phyloP scores from a whole-genome alignment of 2,888 invertebrate species.

The Euzetes globulus region DNA sequence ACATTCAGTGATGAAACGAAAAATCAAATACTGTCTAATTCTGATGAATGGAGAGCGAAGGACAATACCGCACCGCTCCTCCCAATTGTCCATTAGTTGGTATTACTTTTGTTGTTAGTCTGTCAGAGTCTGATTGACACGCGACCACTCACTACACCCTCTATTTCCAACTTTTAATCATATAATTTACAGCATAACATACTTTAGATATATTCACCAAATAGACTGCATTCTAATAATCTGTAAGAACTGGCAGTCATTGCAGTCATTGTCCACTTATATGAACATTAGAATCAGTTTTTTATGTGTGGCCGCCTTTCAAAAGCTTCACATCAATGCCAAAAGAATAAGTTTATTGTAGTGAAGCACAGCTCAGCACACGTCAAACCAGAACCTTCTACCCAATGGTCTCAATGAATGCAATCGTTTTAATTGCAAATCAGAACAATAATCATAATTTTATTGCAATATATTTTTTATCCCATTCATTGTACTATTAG shows the following conservation, averaged over 20 bases:
- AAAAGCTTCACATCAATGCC: constrained; percentile 1
- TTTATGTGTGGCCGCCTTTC: constrained; percentile 2
- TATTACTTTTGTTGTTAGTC: constrained; percentile 29
- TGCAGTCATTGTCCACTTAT: constrained; percentile 28
- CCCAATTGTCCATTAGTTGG: constrained; percentile 30
- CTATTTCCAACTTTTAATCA: constrained; percentile 22
- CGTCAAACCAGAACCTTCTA: background rate
- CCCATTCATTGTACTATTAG: background rate
- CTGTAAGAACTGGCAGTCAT: constrained; percentile 14
- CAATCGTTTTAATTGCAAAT: constrained; percentile 30
- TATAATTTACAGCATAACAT: constrained; percentile 28
- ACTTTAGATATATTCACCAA: constrained; percentile 11
- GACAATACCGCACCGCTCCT: constrained; percentile 25
- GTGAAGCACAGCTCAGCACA: background rate
- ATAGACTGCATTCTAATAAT: background rate
- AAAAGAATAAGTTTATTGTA: background rate
- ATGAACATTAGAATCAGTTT: constrained; percentile 17
- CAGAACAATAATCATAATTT: constrained; percentile 19
- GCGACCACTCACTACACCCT: constrained; percentile 28
- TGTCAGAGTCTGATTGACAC: constrained; percentile 30
- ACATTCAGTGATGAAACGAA: constrained; percentile 20
- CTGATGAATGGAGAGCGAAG: constrained; percentile 17
- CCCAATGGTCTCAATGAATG: background rate
- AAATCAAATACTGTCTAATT: constrained; percentile 27
- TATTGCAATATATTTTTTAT: constrained; percentile 1